Base-by-base conservation (phyloP, 2,888 invertebrate genomes). In the Lissocephala sabroskyi region DNA sequence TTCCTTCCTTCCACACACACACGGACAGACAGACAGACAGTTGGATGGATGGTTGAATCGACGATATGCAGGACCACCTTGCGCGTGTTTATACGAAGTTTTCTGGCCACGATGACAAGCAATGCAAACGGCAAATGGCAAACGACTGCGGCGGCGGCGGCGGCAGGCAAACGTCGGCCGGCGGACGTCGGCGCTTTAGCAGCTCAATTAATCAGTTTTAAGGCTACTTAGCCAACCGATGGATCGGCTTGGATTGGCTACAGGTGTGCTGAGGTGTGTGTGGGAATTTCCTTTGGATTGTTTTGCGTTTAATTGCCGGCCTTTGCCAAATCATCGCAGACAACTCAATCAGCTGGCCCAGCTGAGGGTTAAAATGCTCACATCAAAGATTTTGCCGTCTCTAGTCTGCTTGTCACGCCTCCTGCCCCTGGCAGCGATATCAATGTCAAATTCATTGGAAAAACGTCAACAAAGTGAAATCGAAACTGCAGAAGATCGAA, bases 201-300 rank as follows among this genome's bases (percentile, higher is more conserved):
- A 65, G 51, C 68, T 76, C 77, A 68, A 68, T 68, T 68, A 68
- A 74, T 68, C 68, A 76, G 43, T 44, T 52, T 62, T 45, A 64
- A 52, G 45, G 65, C 41, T 62, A 52, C 57, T 59, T 50, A 44
- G 32, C n/a, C n/a, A n/a, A n/a, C n/a, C n/a, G n/a, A n/a, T n/a
- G n/a, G n/a, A n/a, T n/a, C n/a, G n/a, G n/a, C n/a, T n/a, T n/a
- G n/a, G 23, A 23, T 11, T 14, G 7, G 36, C 40, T 28, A 67
- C 75, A 67, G 76, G 65, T 60, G 47, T 36, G 37, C 43, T n/a
- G 10, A 26, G 10, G 18, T 37, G 37, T 37, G 18, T 37, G 19
- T 37, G 37, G 37, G 37, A 37, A 37, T 19, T 19, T 37, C 16
- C 19, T 19, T 16, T 14, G 17, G 23, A 23, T 23, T 23, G 23